Evolutionary conservation across 2,888 invertebrate genomes (phyloP).

Genomic region (Blastobasis lacticolella): DNA sequence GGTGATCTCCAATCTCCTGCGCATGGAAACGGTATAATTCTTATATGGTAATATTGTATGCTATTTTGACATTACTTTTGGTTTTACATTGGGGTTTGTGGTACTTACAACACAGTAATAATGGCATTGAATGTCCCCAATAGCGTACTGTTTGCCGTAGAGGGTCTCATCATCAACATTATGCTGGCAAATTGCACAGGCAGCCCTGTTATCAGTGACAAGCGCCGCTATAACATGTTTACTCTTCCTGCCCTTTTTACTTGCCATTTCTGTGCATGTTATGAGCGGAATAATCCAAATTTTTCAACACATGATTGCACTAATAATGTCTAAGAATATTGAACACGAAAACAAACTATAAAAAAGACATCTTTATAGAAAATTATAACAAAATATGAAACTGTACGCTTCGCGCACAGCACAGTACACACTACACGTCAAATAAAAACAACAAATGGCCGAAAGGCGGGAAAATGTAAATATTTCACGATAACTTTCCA

Average conservation of each 20-base stretch:
- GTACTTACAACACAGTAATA: conserved; percentile 83
- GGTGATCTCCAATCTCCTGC: no score
- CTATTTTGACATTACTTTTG: no score
- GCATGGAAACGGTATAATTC: no score
- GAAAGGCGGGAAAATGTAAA: conserved; percentile 1
- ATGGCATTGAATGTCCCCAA: conserved; percentile 77
- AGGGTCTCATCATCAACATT: conserved; percentile 66
- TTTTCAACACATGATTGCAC: conserved; percentile 1
- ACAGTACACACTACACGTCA: conserved; percentile 6
- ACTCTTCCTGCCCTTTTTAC: conserved; percentile 17
- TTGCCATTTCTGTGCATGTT: conserved; percentile 18
- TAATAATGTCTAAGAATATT: background rate
- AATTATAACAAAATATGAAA: background rate
- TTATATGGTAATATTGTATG: no score
- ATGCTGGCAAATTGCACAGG: conserved; percentile 72
- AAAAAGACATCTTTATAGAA: background rate
- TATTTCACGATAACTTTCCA: background rate
- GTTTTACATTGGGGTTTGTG: background rate
- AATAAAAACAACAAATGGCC: conserved; percentile 9
- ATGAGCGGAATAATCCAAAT: background rate
- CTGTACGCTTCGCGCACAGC: background rate
- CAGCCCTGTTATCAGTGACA: conserved; percentile 35
- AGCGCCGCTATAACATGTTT: conserved; percentile 36
- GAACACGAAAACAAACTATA: background rate
- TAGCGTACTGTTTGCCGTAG: conserved; percentile 72